Conservation (phyloP, 2,888 invertebrate species). For the Syritta pipiens region DNA sequence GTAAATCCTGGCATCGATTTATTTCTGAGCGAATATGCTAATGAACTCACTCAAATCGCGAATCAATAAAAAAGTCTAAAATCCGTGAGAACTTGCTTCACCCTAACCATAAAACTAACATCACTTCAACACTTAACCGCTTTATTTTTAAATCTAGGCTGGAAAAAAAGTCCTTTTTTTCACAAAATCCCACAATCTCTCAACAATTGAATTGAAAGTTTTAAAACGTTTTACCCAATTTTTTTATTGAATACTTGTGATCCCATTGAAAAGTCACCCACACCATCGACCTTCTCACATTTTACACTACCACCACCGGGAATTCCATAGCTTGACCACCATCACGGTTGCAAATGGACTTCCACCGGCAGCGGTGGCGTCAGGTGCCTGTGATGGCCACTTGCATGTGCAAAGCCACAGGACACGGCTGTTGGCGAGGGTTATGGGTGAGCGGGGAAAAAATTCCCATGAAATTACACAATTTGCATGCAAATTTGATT, state of each 20-base stretch:
- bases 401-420: background rate
- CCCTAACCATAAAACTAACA: background rate
- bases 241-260: conserved; percentile 52
- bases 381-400: conserved; percentile 29
- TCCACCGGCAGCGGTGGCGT: conserved; percentile 1
- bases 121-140: background rate
- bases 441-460: too few species aligned
- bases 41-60: background rate
- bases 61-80: background rate
- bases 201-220: conserved; percentile 46
- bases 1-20: background rate
- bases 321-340: conserved; percentile 43
- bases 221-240: conserved; percentile 36
- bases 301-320: background rate
- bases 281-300: conserved; percentile 13
- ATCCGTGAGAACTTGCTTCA: background rate
- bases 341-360: conserved; percentile 2
- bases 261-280: conserved; percentile 48
- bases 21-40: background rate
- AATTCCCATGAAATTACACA: conserved; percentile 65
- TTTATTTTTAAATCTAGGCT: background rate
- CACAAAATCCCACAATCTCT: conserved; percentile 6
- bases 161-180: background rate
- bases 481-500: conserved; percentile 67
- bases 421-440: background rate